phyloP scores from a whole-genome alignment of 2,888 invertebrate species.

The Drosophila histrio region DNA sequence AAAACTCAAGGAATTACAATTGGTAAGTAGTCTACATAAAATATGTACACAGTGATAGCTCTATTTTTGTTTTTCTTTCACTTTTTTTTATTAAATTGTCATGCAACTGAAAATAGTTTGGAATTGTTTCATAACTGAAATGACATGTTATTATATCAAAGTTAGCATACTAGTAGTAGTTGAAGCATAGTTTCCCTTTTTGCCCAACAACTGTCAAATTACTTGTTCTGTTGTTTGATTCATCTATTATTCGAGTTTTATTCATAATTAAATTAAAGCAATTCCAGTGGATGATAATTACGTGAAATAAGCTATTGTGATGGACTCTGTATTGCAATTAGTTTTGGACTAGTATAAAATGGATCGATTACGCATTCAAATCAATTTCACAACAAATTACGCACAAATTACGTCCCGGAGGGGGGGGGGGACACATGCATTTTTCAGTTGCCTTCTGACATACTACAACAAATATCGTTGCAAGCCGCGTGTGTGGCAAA shows the following conservation, averaged over 20 bases:
- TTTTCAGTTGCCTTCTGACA: conserved; percentile 24
- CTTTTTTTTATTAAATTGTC: too few species aligned
- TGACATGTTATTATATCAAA: too few species aligned
- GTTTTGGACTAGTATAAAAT: not conserved
- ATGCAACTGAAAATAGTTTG: too few species aligned
- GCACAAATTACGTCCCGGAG: conserved; percentile 59
- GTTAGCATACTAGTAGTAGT: too few species aligned
- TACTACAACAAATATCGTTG: not conserved
- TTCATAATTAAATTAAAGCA: not conserved
- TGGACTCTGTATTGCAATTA: conserved; percentile 5
- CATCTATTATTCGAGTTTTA: not conserved
- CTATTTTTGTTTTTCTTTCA: too few species aligned
- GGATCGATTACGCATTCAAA: conserved; percentile 20
- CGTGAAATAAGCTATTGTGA: not conserved
- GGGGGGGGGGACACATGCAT: conserved; percentile 50
- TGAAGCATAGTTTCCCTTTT: too few species aligned
- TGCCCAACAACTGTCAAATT: too few species aligned
- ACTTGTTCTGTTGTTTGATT: too few species aligned
- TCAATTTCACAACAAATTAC: conserved; percentile 66
- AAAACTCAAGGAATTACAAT: too few species aligned
- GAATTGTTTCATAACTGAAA: too few species aligned
- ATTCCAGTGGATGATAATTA: not conserved
- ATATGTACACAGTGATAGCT: too few species aligned
- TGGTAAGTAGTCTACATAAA: too few species aligned
- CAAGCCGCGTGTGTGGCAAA: not conserved